A percentile compares a stretch with the other conserved stretches of the same genome.
phyloP scores from a whole-genome alignment of 2,888 invertebrate genomes.

The Trichacis sp. region DNA sequence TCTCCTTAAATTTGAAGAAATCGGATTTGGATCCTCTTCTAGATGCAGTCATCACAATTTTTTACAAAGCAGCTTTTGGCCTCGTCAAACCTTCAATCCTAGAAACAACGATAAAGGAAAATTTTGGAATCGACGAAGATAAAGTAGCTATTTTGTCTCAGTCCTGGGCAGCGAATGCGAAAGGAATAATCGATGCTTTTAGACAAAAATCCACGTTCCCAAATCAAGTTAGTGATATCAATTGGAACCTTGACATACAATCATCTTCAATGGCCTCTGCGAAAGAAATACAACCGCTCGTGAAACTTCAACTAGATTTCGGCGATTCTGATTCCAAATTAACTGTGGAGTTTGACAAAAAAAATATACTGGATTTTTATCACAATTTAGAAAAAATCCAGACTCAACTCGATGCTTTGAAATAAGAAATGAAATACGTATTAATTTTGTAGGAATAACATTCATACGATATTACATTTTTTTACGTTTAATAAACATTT shows the following conservation, averaged over 20 bases:
- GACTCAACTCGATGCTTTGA: slow-evolving; percentile 58
- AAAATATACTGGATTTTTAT: slow-evolving; percentile 54
- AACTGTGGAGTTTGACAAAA: slow-evolving; percentile 59
- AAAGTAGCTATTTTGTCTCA: slow-evolving; percentile 56
- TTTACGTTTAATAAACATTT: no score
- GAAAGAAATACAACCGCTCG: slow-evolving; percentile 54
- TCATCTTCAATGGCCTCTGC: slow-evolving; percentile 57
- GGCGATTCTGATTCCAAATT: slow-evolving; percentile 50
- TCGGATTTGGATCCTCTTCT: slow-evolving; percentile 51
- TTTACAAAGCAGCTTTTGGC: slow-evolving; percentile 55
- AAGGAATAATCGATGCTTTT: slow-evolving; percentile 54
- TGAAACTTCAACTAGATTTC: slow-evolving; percentile 56
- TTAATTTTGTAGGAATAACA: no score
- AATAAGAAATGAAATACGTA: slow-evolving; percentile 39
- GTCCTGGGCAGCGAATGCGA: slow-evolving; percentile 57
- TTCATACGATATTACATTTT: no score
- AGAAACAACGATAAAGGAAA: slow-evolving; percentile 53
- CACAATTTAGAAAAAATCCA: slow-evolving; percentile 61
- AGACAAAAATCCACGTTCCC: slow-evolving; percentile 60
- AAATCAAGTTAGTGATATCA: slow-evolving; percentile 56
- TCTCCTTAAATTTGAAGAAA: slow-evolving; percentile 54
- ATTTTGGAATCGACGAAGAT: slow-evolving; percentile 52
- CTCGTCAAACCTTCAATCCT: slow-evolving; percentile 52
- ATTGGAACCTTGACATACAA: slow-evolving; percentile 59
- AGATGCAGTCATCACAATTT: slow-evolving; percentile 53